Percentiles rank a stretch among this genome's conserved stretches.
Evolutionary conservation across 2,888 invertebrate genomes (phyloP).

Genomic region (Branchipolynoe longqiensis): DNA sequence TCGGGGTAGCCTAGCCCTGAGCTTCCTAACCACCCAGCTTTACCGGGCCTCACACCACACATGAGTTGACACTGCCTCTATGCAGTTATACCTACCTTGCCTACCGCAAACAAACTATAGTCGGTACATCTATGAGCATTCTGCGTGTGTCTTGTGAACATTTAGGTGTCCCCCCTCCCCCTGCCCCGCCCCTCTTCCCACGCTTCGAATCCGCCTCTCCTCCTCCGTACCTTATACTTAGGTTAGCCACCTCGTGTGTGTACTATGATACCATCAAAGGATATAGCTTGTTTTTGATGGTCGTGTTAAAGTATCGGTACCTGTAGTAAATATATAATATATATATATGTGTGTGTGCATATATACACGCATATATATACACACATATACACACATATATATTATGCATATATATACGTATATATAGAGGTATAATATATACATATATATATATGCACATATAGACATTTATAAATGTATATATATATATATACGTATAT

Average conservation of each 20-base stretch:
- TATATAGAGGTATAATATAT: constrained; percentile 4
- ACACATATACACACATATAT: background rate
- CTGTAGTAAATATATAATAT: constrained; percentile 25
- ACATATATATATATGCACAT: constrained; percentile 42
- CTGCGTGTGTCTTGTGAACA: too few species aligned
- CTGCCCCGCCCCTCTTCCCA: background rate
- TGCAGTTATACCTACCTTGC: too few species aligned
- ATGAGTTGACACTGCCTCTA: too few species aligned
- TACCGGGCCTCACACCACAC: too few species aligned
- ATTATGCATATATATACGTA: constrained; percentile 33
- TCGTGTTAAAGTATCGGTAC: background rate
- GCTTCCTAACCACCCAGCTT: too few species aligned
- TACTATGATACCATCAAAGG: too few species aligned
- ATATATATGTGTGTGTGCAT: background rate
- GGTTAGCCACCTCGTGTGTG: too few species aligned
- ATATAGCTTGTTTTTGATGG: too few species aligned
- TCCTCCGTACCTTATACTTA: background rate
- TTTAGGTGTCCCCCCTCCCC: background rate
- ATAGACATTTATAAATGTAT: background rate
- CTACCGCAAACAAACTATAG: too few species aligned
- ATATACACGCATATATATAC: constrained; percentile 21
- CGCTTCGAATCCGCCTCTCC: background rate
- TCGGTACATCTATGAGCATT: too few species aligned
- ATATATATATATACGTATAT: constrained; percentile 33
- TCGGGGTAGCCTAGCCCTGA: too few species aligned